Base-by-base conservation (phyloP, 2,888 invertebrate genomes). In the Monochamus alternatus region DNA sequence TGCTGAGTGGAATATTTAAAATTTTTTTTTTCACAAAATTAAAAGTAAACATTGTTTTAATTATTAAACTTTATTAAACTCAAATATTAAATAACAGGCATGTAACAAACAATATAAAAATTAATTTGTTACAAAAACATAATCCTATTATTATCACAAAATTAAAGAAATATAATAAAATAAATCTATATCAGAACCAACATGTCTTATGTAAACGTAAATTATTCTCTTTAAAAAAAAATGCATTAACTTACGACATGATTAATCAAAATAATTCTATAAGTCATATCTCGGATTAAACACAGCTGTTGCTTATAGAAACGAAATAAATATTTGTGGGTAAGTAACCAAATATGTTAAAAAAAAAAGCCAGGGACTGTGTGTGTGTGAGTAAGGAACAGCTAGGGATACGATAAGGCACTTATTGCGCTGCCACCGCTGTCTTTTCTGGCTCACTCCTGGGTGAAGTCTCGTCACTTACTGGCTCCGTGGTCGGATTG, bases 141-240 rank as follows among this genome's bases (percentile, higher is more conserved):
- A 81, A 84, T 83, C 84, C 78, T 82, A 84, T 84, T 82, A 86
- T 86, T 86, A 87, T 87, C 87, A 88, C 86, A 87, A 88, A 83
- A 78, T 82, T 84, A 77, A 81, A 81, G 81, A 59, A 77, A 69
- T 76, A 78, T 70, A 81, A 83, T 69, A 60, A 82, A 82, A 82
- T 81, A 81, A 83, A 83, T 77, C 80, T 81, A 80, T 81, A 78
- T 81, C 78, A 83, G 75, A 75, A 78, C 73, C 81, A 83, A 82
- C 81, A 80, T 78, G 80, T 75, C 22, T 22, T 22, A 71, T 71
- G 60, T 43, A 70, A 78, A 77, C 55, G 31, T 71, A 78, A 77
- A 75, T 66, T 32, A 55, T 55, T 44, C 64, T 68, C 58, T 72
- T 69, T 73, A 60, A 64, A 77, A 75, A 76, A 75, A 77, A 66